Percentiles rank a stretch among this genome's conserved stretches.
Evolutionary conservation across 2,797 vertebrate species (phyloP).

Genomic region (Microctenopoma steveboyesi): DNA sequence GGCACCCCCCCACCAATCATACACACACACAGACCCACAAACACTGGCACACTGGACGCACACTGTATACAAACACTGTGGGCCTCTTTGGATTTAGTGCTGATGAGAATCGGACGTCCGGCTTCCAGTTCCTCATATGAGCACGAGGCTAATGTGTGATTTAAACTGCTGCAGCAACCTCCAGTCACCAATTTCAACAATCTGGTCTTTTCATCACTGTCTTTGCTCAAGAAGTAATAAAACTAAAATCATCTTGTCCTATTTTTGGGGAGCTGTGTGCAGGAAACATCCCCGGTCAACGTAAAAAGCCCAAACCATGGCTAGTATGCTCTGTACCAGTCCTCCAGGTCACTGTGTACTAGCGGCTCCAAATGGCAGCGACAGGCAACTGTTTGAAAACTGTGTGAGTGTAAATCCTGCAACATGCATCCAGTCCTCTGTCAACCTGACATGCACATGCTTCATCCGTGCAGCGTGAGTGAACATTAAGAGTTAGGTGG

Average conservation of each 20-base stretch:
- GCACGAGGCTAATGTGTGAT: constrained; percentile 46
- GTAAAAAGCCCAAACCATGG: too few relatives aligned
- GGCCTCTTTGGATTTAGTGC: constrained; percentile 70
- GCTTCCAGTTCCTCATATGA: constrained; percentile 70
- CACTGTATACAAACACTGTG: constrained; percentile 64
- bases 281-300: too few relatives aligned
- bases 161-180: constrained; percentile 14
- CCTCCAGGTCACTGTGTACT: neutral
- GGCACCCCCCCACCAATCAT: neutral
- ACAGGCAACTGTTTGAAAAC: constrained; percentile 14
- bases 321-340: neutral
- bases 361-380: constrained; percentile 31
- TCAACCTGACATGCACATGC: too few relatives aligned
- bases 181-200: constrained; percentile 2
- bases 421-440: neutral
- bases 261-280: too few relatives aligned
- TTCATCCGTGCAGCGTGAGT: too few relatives aligned
- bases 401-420: too few relatives aligned
- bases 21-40: neutral
- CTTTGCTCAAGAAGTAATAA: neutral
- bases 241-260: too few relatives aligned
- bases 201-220: neutral
- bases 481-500: too few relatives aligned
- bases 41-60: too few relatives aligned
- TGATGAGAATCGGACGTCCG: constrained; percentile 76